phyloP scores from a whole-genome alignment of 2,797 vertebrate genomes.

The Corythornis leucogaster region DNA sequence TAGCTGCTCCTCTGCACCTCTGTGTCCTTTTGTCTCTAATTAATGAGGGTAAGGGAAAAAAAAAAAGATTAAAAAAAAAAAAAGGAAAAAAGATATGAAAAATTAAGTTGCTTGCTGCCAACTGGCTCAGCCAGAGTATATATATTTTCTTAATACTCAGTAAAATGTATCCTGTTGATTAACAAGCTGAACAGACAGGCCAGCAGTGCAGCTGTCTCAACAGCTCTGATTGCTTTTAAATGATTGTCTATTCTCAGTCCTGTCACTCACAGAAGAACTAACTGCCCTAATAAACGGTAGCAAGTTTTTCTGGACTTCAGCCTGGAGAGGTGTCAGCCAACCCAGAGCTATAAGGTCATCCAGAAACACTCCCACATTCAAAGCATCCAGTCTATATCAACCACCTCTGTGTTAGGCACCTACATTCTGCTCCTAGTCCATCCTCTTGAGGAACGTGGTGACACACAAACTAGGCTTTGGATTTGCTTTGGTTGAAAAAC shows the following conservation, averaged over 20 bases:
- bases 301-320: slow-evolving; percentile 27
- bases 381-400: neutral
- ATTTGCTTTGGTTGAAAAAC: neutral
- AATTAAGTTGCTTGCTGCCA: slow-evolving; percentile 40
- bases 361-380: neutral
- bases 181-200: slow-evolving; percentile 54
- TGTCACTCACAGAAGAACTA: slow-evolving; percentile 43
- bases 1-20: slow-evolving; percentile 55
- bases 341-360: neutral
- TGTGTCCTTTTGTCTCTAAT: slow-evolving; percentile 54
- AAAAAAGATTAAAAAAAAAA: neutral
- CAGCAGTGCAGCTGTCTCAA: slow-evolving; percentile 64
- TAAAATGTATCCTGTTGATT: slow-evolving; percentile 57
- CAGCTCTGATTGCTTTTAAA: slow-evolving; percentile 51
- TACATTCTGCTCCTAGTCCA: neutral
- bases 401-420: neutral
- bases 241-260: slow-evolving; percentile 26
- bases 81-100: neutral
- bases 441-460: neutral
- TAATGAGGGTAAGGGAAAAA: neutral
- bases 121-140: slow-evolving; percentile 12
- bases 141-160: slow-evolving; percentile 39
- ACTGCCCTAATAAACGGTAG: slow-evolving; percentile 42
- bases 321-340: slow-evolving; percentile 39
- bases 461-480: neutral